Evolutionary conservation across 2,888 invertebrate genomes (phyloP).

Genomic region (Agrochola lota): DNA sequence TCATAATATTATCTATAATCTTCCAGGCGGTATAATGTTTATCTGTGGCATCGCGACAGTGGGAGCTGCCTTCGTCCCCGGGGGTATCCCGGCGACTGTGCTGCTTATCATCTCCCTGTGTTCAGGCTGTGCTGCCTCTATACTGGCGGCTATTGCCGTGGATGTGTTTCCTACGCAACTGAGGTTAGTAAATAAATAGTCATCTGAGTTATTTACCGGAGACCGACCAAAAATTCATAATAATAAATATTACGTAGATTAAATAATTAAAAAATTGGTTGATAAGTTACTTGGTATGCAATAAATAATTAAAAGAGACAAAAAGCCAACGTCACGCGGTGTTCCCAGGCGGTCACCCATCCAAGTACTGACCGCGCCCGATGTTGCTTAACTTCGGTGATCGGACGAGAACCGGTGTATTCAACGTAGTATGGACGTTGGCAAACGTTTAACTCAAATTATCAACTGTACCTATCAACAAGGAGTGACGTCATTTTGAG

Average conservation of each 20-base stretch:
- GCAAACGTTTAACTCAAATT: background rate
- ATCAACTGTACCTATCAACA: background rate
- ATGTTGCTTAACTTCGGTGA: conserved; percentile 88
- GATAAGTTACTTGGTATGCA: background rate
- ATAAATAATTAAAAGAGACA: background rate
- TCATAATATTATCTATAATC: background rate
- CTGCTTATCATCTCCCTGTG: conserved; percentile 84
- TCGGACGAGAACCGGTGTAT: conserved; percentile 88
- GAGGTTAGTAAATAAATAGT: conserved; percentile 70
- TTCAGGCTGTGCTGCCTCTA: conserved; percentile 86
- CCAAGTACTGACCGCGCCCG: conserved; percentile 88
- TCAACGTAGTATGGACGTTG: conserved; percentile 85
- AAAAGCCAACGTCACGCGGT: conserved; percentile 78
- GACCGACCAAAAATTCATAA: background rate
- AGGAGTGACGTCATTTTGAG: background rate
- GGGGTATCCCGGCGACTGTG: conserved; percentile 80
- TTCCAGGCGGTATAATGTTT: conserved; percentile 82
- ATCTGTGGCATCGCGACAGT: conserved; percentile 82
- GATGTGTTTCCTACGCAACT: conserved; percentile 86
- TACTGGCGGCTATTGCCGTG: conserved; percentile 85
- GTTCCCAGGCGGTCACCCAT: conserved; percentile 84
- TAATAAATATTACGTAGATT: background rate
- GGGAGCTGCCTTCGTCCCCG: conserved; percentile 81
- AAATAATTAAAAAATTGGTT: background rate
- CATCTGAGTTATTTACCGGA: background rate